Percentiles rank a stretch among this genome's conserved stretches.
Evolutionary conservation across 2,113 vertebrate species (phyloP).

Genomic region (Tympanuchus pallidicinctus): DNA sequence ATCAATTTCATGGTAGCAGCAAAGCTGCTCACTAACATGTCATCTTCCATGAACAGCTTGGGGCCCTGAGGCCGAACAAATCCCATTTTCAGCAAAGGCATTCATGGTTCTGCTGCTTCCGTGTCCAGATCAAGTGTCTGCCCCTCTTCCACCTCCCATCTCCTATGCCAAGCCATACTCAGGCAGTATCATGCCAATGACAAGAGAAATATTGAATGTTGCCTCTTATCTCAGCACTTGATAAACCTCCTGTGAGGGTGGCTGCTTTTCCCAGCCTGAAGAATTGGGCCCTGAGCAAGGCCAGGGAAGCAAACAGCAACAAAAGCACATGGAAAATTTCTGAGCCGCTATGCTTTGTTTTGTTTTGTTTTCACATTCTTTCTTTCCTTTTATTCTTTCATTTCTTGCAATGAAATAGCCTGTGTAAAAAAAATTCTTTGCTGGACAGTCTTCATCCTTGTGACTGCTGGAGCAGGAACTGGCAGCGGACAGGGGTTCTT

Average conservation of each 20-base stretch:
- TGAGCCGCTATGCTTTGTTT: neutral
- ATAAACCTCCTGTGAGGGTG: rapidly evolving
- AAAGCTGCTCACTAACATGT: neutral
- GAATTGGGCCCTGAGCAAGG: rapidly evolving
- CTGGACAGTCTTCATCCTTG: neutral
- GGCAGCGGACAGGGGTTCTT: neutral
- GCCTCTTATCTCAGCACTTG: rapidly evolving
- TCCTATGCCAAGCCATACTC: neutral
- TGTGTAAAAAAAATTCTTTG: neutral
- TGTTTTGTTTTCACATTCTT: neutral
- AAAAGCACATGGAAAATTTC: neutral
- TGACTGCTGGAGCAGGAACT: neutral
- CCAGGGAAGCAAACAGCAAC: neutral
- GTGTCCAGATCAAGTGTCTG: neutral
- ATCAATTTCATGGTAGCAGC: neutral
- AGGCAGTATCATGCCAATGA: rapidly evolving
- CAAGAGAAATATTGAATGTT: neutral
- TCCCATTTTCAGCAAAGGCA: neutral
- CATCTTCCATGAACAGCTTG: neutral
- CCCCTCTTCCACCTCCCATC: neutral
- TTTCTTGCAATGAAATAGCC: neutral
- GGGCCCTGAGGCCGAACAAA: neutral
- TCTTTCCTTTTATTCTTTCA: neutral
- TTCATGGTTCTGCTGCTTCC: neutral
- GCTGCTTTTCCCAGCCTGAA: neutral